Evolutionary conservation across 2,113 vertebrate genomes (phyloP), one percentile per base, ranked within the genome.

Genomic region (Phylloscopus trochiloides): DNA sequence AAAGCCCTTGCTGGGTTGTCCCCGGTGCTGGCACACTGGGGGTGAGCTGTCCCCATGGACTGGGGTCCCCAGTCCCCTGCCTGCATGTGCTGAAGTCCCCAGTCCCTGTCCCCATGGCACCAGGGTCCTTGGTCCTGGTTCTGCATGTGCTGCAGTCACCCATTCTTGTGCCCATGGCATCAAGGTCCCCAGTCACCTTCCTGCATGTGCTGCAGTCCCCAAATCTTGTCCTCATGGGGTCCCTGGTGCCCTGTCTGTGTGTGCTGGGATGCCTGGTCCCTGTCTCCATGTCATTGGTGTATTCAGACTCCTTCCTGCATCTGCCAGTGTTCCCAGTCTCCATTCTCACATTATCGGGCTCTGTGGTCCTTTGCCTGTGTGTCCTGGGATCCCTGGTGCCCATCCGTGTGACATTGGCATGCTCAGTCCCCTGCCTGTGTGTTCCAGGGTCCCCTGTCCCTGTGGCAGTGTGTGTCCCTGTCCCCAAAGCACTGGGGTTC

Each of bases 281-380:
- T 24, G 1, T 82, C 5, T 25, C 28, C 0, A 0, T 25, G 22
- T 19, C 17, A 6, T 1, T 13, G 13, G 63, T 19, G 2, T 42
- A 6, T 26, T 7, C 2, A 1, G 17, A 1, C 5, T 17, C 38
- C 34, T 31, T 48, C 43, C 38, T n/a, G 17, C 18, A 1, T 15
- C 55, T 73, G 2, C 17, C 24, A 8, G 45, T 17, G 47, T 50
- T 88, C 34, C 38, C 16, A 5, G n/a, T 81, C 29, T 36, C 36
- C 7, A 3, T 67, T 34, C 45, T 21, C 3, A 0, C 4, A 0
- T 21, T 11, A 5, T 1, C 0, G 0, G 20, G 25, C 5, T 86
- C n/a, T 3, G 4, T 5, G 5, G 8, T 36, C 38, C 26, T 20
- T 31, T 48, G 4, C 19, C 28, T 38, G 10, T 13, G 32, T 36